Base-by-base conservation (phyloP, 2,797 vertebrate species). In the Anguilla pacifica region DNA sequence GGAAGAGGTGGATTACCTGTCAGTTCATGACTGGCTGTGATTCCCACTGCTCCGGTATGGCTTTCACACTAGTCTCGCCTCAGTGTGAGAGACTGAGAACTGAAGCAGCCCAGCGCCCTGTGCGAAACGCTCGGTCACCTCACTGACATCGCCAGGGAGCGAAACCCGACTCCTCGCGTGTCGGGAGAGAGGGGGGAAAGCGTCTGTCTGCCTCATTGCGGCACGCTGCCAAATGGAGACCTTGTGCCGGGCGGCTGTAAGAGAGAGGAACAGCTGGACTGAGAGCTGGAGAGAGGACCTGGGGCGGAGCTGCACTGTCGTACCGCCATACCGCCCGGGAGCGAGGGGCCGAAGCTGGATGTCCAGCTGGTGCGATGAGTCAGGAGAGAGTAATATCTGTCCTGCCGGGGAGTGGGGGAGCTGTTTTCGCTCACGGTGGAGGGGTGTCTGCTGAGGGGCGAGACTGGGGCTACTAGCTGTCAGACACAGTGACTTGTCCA, bases 1-100 rank as follows among this genome's bases (percentile, higher is more conserved):
- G 77, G 43, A 77, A 70, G 86, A 89, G 88, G 83, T 85, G 88
- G 86, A 87, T 85, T 87, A 87, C 81, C 74, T 70, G 83, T 77
- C 70, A 39, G 39, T 55, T 22, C 51, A 84, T 46, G 7, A 17
- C 11, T 2, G 87, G 28, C 22, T 28, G 55, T 46, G 46, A 39
- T 86, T 10, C 25, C 49, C 31, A 43, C 25, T 43, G 9, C n/a
- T 10, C 82, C 43, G 10, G 3, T 35, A 43, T 61, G 64, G 46
- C 31, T 61, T 83, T 83, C 79, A 43, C 61, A 28, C 57, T 46
- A 64, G 59, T 57, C 61, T 79, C 39, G 31, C 31, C 10, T 25
- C 59, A 61, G 39, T 17, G 6, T 28, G 64, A 35, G 61, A 84
- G 53, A 84, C n/a, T 86, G 88, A 81, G 55, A 72, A 31, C 61